Evolutionary conservation across 2,113 vertebrate genomes (phyloP).

Genomic region (Elephas maximus): DNA sequence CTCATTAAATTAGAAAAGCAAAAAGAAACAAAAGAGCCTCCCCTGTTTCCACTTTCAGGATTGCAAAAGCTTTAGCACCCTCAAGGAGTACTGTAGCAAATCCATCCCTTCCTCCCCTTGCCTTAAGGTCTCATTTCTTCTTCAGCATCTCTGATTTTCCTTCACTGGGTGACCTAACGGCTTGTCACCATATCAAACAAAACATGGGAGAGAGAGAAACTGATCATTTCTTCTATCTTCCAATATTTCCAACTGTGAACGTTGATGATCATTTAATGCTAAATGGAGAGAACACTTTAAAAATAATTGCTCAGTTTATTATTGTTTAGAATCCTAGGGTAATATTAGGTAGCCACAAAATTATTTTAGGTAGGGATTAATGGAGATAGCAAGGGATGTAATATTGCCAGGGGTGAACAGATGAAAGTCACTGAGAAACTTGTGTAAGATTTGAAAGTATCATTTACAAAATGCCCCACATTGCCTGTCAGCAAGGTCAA

Average conservation of each 20-base stretch:
- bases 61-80: not conserved
- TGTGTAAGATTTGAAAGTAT: not conserved
- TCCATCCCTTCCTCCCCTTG: not conserved
- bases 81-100: not conserved
- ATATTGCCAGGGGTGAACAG: not conserved
- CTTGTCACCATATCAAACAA: not conserved
- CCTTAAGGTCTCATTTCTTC: not conserved
- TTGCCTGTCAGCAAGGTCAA: not conserved
- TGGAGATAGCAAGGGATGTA: constrained; percentile 15
- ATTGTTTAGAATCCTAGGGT: not conserved
- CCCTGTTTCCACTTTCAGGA: not conserved
- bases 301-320: not conserved
- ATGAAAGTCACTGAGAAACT: not conserved
- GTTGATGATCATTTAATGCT: not conserved
- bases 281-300: constrained; percentile 23
- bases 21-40: not conserved
- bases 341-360: not conserved
- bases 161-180: not conserved
- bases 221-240: not conserved
- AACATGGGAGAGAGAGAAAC: not conserved
- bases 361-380: constrained; percentile 8
- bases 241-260: not conserved
- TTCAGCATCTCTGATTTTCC: not conserved
- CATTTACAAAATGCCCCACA: not conserved
- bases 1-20: not conserved